Percentiles rank a stretch among this genome's conserved stretches.
These are phyloP conservation scores for Smutsia temminckii DNA, from an alignment of 2,797 vertebrate genomes.

Conservation along the genomic window DNA sequence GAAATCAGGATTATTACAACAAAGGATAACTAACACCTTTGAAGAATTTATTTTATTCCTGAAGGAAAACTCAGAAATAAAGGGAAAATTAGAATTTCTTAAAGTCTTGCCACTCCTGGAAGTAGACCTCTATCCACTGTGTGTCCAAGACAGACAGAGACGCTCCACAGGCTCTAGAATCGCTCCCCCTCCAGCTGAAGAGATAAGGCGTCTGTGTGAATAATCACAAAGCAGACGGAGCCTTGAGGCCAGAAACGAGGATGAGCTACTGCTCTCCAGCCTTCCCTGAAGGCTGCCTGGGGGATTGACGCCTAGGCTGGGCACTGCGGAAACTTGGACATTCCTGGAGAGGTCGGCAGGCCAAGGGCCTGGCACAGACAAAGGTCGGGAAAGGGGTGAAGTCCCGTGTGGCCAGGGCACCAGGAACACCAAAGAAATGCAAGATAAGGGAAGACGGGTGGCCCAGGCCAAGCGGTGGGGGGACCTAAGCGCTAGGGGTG, in stretches of 20 bases:
- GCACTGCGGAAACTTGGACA: not conserved
- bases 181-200: not conserved
- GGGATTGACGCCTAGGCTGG: no score
- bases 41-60: not conserved
- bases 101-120: not conserved
- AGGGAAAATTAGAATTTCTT: not conserved
- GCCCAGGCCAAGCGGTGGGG: not conserved
- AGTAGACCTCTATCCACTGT: not conserved
- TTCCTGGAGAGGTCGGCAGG: not conserved
- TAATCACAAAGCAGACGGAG: not conserved
- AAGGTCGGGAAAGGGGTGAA: no score
- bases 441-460: not conserved
- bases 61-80: not conserved
- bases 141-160: not conserved
- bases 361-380: not conserved
- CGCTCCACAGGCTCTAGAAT: not conserved
- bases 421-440: not conserved
- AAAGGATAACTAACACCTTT: slow-evolving; percentile 39
- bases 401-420: not conserved
- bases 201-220: not conserved
- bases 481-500: accelerated
- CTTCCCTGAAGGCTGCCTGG: not conserved
- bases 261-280: not conserved
- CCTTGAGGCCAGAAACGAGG: not conserved
- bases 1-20: slow-evolving; percentile 39